A percentile compares a stretch with the other conserved stretches of the same genome.
phyloP scores from a whole-genome alignment of 2,113 vertebrate species.

The Psettodes erumei region DNA sequence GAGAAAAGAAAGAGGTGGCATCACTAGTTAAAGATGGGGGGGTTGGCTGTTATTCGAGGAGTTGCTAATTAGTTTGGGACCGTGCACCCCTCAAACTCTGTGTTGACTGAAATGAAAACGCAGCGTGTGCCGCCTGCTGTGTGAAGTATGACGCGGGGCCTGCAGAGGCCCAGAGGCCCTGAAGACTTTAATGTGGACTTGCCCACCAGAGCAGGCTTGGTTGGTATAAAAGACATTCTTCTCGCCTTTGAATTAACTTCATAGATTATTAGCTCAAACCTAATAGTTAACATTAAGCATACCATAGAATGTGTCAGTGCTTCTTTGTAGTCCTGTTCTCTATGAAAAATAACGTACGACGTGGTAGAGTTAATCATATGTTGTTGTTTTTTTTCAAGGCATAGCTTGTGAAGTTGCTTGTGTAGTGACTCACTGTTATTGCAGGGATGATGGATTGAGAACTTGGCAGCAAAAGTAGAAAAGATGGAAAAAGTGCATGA shows the following conservation, averaged over 20 bases:
- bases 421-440: constrained; percentile 4
- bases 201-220: not conserved
- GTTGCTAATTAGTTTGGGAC: constrained; percentile 21
- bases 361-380: not conserved
- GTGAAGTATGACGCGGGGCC: not conserved
- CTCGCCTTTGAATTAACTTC: not conserved
- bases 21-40: too few species aligned
- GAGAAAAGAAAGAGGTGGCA: too few species aligned
- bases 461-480: constrained; percentile 3
- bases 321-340: not conserved
- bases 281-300: not conserved
- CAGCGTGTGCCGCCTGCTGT: constrained; percentile 1
- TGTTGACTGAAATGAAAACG: constrained; percentile 14
- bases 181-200: not conserved
- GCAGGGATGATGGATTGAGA: not conserved
- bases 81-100: not conserved
- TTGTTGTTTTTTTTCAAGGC: not conserved
- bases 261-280: not conserved
- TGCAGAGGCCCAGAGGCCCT: too few species aligned
- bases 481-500: not conserved
- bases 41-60: constrained; percentile 31
- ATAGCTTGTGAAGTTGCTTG: not conserved
- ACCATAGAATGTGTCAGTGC: not conserved
- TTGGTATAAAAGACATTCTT: not conserved
- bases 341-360: not conserved